Base-by-base conservation (phyloP, 2,888 invertebrate genomes). In the Bellardia pandia region DNA sequence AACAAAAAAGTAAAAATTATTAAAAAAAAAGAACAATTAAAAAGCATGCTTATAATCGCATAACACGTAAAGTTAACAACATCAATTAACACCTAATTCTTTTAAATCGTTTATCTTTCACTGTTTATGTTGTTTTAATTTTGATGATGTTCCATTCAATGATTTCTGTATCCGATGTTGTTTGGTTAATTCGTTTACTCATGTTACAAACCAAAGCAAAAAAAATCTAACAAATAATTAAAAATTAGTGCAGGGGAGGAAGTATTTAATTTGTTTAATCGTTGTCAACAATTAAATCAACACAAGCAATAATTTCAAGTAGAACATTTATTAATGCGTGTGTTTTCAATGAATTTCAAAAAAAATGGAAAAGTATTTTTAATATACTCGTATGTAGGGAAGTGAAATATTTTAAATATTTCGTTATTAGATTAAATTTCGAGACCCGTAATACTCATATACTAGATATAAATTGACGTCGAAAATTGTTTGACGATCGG, bases 41-140 rank as follows among this genome's bases (percentile, higher is more conserved):
- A 56, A 40, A 71, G 60, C 23, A 30, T 16, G 5, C 60, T 71
- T 6, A 48, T 23, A 48, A 62, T 62, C 62, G 33, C 56, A 72
- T 16, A 64, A 60, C 53, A 56, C 48, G 58, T 58, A 37, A 58
- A 51, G 11, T 53, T 76, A 83, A 68, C 53, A 60, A 45, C 76
- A 58, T 45, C 82, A 83, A 83, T 83, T 83, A 83, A 76, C 82
- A 83, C 82, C 69, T 71, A 76, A 76, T 53, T 37, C 42, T 8
- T 2, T 45, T 83, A 6, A 42, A 9, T 33, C 16, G 60, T 53
- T 62, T 79, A 60, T 60, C 74, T 60, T 33, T 51, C 37, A 11
- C 42, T 45, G 42, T 53, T 40, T 11, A 68, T 68, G 60, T 80
- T 72, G 16, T 60, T 69, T 58, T 60, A n/a, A 51, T 75, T 69